phyloP scores from a whole-genome alignment of 2,888 invertebrate genomes.

The Phytoseiulus persimilis region DNA sequence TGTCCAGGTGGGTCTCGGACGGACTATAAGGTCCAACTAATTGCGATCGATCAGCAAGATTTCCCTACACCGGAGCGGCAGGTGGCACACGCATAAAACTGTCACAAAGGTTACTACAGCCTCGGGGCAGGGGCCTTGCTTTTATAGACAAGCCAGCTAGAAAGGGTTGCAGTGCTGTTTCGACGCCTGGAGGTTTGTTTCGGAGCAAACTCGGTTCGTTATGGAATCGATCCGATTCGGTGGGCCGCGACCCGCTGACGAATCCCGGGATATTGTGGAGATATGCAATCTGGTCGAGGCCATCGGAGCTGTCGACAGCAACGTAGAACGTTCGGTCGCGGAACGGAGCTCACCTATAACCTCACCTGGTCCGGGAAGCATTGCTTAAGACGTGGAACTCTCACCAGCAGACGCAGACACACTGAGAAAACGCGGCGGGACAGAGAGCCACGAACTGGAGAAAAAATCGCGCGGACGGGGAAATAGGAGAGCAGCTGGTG shows the following conservation, averaged over 20 bases:
- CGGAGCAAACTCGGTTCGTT: neutral
- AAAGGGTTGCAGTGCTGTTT: neutral
- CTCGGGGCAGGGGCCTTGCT: neutral
- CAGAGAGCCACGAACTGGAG: neutral
- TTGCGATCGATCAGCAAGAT: neutral
- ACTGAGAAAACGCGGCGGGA: neutral
- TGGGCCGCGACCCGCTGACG: neutral
- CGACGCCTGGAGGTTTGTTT: neutral
- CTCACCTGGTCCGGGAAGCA: neutral
- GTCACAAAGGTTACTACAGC: neutral
- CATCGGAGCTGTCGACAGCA: neutral
- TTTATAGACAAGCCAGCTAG: neutral
- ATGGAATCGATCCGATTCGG: neutral
- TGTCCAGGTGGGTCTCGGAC: neutral
- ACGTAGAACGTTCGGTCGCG: neutral
- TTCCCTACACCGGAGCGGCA: neutral
- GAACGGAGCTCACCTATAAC: neutral
- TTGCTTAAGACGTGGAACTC: too few relatives aligned
- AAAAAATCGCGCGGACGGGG: neutral
- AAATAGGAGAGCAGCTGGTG: neutral
- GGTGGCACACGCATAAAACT: slow-evolving; percentile 5
- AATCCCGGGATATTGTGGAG: too few relatives aligned
- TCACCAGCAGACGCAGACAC: neutral
- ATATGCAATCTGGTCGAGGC: neutral
- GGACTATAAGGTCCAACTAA: neutral